phyloP scores from a whole-genome alignment of 2,113 vertebrate species.

The Isurus oxyrinchus region DNA sequence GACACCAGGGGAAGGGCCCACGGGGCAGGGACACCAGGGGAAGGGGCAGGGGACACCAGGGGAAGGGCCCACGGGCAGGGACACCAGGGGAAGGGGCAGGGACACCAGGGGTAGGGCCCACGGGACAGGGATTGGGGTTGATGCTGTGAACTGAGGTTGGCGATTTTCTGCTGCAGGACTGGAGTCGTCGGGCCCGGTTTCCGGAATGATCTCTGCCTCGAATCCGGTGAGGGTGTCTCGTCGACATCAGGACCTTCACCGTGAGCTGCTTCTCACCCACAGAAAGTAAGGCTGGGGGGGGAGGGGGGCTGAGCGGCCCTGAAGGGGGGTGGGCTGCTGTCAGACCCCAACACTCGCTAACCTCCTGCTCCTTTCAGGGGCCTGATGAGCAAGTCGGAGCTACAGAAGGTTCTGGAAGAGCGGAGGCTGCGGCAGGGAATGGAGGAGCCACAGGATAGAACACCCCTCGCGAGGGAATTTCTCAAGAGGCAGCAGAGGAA shows the following conservation, averaged over 20 bases:
- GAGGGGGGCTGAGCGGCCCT: too few relatives aligned
- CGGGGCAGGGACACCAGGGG: too few relatives aligned
- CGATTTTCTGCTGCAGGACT: neutral
- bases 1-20: too few relatives aligned
- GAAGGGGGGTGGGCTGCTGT: neutral
- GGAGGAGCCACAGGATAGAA: neutral
- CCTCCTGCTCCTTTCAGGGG: conserved; percentile 38
- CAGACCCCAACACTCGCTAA: neutral
- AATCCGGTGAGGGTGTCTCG: neutral
- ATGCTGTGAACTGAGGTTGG: too few relatives aligned
- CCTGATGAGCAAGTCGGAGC: conserved; percentile 43
- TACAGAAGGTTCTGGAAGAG: conserved; percentile 44
- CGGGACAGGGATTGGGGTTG: too few relatives aligned
- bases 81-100: too few relatives aligned
- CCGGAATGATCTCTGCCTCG: neutral
- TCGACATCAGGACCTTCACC: conserved; percentile 18
- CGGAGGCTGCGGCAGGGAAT: neutral
- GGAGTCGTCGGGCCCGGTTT: too few relatives aligned
- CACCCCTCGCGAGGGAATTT: conserved; percentile 34
- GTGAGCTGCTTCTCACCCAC: conserved; percentile 21
- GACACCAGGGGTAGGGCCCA: too few relatives aligned
- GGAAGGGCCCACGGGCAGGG: too few relatives aligned
- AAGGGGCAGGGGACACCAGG: too few relatives aligned
- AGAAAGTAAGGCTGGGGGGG: conserved; percentile 40
- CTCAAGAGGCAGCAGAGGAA: conserved; percentile 27